Conservation (phyloP, 2,797 vertebrate species). For the Pseudotriccus pelzelni region DNA sequence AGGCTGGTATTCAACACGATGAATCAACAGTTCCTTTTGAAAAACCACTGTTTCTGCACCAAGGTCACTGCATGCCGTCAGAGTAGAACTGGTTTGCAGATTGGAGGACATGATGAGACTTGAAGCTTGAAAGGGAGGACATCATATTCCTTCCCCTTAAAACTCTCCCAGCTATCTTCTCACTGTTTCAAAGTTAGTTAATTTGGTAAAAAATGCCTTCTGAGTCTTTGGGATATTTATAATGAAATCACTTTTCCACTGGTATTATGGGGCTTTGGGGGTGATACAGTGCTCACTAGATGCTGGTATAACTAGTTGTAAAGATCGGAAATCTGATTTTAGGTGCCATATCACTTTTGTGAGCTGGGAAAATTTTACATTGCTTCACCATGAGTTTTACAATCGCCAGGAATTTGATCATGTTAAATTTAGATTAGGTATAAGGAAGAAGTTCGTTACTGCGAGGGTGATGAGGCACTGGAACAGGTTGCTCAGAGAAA, state of each 20-base stretch:
- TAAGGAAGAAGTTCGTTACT: neutral
- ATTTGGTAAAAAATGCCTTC: neutral
- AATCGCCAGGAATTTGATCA: neutral
- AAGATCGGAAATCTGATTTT: neutral
- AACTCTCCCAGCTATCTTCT: neutral
- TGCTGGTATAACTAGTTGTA: neutral
- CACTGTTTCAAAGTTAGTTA: neutral
- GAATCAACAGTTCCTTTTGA: conserved; percentile 4
- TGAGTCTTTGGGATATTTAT: neutral
- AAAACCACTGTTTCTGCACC: neutral
- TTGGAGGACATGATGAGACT: neutral
- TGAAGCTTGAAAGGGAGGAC: neutral
- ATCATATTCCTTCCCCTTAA: neutral
- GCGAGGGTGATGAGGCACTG: neutral
- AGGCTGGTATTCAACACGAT: neutral
- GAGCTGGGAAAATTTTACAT: neutral
- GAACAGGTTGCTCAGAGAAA: neutral
- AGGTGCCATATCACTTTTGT: neutral
- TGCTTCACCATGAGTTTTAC: neutral
- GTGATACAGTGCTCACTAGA: neutral
- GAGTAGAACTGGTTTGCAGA: neutral
- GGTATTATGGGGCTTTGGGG: neutral
- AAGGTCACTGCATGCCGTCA: neutral
- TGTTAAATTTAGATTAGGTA: neutral
- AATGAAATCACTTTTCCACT: neutral